A percentile compares a stretch with the other conserved stretches of the same genome.
Conservation (phyloP, 2,113 vertebrate species). For the Leucoraja erinaceus region DNA sequence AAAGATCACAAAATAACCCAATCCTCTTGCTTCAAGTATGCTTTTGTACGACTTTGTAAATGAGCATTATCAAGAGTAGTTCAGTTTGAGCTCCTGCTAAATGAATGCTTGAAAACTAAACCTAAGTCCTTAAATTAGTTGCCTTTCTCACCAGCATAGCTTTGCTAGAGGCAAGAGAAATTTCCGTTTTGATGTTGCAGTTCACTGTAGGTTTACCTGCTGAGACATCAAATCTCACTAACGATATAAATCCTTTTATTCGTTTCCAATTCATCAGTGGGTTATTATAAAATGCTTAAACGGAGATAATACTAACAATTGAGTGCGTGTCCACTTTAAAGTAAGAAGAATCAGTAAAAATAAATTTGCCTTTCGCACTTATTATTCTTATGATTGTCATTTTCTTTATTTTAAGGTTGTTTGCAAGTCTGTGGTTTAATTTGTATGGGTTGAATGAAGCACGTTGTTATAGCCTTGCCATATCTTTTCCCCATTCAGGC, state of each 20-base stretch:
- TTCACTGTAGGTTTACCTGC: conserved; percentile 23
- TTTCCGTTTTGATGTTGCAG: not conserved
- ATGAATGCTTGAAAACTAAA: not conserved
- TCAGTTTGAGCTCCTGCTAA: not conserved
- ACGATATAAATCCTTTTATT: not conserved
- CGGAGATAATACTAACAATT: not conserved
- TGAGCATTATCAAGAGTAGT: not conserved
- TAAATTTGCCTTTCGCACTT: not conserved
- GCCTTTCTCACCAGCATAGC: not conserved
- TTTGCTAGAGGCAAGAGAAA: not conserved
- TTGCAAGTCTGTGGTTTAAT: not conserved
- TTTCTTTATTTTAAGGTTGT: not conserved
- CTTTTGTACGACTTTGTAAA: not conserved
- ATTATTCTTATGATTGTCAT: not conserved
- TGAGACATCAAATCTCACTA: conserved; percentile 11
- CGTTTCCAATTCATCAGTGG: not conserved
- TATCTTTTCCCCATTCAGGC: not conserved
- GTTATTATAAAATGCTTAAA: not conserved
- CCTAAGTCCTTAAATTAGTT: not conserved
- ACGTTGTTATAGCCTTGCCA: not conserved
- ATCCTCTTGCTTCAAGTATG: not conserved
- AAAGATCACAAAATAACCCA: not conserved
- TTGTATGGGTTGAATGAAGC: not conserved
- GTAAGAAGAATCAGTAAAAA: not conserved
- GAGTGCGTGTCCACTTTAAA: not conserved